phyloP scores from a whole-genome alignment of 2,113 vertebrate genomes.

The Oxyruncus cristatus region DNA sequence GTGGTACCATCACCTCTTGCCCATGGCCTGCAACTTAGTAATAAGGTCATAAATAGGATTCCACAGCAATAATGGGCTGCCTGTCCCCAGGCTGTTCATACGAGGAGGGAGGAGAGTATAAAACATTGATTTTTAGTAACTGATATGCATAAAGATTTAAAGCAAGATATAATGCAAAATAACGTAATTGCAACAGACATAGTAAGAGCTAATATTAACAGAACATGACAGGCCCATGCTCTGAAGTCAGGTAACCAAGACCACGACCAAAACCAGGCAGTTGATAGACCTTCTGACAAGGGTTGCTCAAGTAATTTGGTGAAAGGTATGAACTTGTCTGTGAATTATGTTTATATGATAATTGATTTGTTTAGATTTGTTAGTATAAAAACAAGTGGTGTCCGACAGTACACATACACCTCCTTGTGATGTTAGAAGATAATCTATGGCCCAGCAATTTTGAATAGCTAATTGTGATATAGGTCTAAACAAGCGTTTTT shows the following conservation, averaged over 20 bases:
- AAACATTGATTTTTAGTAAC: background rate
- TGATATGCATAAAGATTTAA: background rate
- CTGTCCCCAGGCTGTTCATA: background rate
- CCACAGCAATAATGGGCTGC: background rate
- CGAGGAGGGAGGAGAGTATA: background rate
- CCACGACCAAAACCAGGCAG: background rate
- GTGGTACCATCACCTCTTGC: background rate
- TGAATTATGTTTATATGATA: background rate
- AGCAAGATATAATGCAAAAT: background rate
- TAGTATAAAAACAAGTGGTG: background rate
- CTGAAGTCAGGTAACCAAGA: background rate
- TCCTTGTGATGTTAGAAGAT: background rate
- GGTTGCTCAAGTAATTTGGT: background rate
- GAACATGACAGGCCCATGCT: background rate
- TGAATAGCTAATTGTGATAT: background rate
- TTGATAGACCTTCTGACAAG: background rate
- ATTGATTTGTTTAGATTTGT: background rate
- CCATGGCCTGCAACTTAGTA: background rate
- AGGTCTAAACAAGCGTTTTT: background rate
- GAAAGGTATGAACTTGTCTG: background rate
- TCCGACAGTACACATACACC: background rate
- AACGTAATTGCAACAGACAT: background rate
- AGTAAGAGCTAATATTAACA: background rate
- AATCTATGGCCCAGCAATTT: background rate
- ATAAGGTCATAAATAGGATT: background rate